Conservation (phyloP, 2,797 vertebrate species). For the Takifugu ocellatus region DNA sequence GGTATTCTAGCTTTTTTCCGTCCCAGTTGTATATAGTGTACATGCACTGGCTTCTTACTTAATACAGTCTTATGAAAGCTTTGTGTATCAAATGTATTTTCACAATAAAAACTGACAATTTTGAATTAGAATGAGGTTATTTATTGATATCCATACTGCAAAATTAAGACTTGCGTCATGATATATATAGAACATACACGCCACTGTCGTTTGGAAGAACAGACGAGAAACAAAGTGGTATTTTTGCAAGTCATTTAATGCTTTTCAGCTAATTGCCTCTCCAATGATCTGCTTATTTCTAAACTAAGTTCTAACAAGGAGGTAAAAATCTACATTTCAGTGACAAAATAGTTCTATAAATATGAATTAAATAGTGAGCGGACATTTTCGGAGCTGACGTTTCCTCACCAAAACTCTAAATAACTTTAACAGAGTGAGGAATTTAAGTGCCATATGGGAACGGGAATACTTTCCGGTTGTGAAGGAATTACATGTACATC, state of each 20-base stretch:
- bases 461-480: background rate
- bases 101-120: constrained; percentile 70
- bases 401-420: constrained; percentile 12
- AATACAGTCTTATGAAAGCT: constrained; percentile 55
- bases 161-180: background rate
- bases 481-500: too few species aligned
- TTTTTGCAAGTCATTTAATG: constrained; percentile 49
- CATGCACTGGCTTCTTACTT: constrained; percentile 69
- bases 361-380: constrained; percentile 58
- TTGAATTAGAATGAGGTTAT: constrained; percentile 11
- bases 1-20: constrained; percentile 29
- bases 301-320: constrained; percentile 60
- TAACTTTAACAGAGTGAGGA: constrained; percentile 23
- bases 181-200: background rate
- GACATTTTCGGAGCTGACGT: background rate
- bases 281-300: constrained; percentile 47
- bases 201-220: constrained; percentile 2
- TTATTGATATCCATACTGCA: constrained; percentile 1
- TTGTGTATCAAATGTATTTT: constrained; percentile 75
- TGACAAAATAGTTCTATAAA: constrained; percentile 73
- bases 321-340: constrained; percentile 65
- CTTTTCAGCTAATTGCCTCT: constrained; percentile 17
- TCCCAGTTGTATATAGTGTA: constrained; percentile 61
- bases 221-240: constrained; percentile 28
- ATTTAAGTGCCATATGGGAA: constrained; percentile 39